Percentiles rank a stretch among this genome's conserved stretches.
phyloP scores from a whole-genome alignment of 2,888 invertebrate genomes.

The Hipparchia sbordonii region DNA sequence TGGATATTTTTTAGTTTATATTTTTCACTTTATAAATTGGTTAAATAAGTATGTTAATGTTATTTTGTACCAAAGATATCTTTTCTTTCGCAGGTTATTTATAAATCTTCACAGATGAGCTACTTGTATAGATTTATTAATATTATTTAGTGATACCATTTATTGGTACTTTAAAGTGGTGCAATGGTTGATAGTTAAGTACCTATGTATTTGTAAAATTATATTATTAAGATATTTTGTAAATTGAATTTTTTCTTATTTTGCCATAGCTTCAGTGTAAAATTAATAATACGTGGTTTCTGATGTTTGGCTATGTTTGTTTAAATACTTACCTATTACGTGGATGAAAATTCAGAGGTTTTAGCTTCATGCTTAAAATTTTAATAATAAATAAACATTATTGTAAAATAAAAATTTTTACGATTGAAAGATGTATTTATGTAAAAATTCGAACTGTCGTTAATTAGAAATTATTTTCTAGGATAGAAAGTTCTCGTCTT shows the following conservation, averaged over 20 bases:
- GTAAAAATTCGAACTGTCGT: conserved; percentile 60
- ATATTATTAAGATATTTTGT: conserved; percentile 53
- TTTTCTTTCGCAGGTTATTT: conserved; percentile 62
- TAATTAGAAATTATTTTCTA: conserved; percentile 43
- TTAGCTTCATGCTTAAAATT: conserved; percentile 38
- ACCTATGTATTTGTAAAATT: conserved; percentile 58
- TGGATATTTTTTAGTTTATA: conserved; percentile 56
- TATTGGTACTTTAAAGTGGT: conserved; percentile 69
- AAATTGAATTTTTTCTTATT: conserved; percentile 52
- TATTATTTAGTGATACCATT: conserved; percentile 50
- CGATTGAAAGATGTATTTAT: conserved; percentile 74
- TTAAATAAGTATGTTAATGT: conserved; percentile 55
- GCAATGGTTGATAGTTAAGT: conserved; percentile 72
- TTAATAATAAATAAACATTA: conserved; percentile 34
- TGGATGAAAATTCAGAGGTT: conserved; percentile 23
- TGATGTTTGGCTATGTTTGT: conserved; percentile 26
- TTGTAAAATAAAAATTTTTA: conserved; percentile 62
- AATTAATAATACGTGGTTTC: conserved; percentile 24
- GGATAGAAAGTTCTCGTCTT: conserved; percentile 47
- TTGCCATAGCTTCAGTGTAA: conserved; percentile 67
- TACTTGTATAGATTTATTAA: conserved; percentile 20
- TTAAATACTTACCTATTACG: conserved; percentile 11
- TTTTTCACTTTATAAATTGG: conserved; percentile 61
- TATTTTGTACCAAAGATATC: conserved; percentile 79
- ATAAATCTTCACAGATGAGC: conserved; percentile 43